These are phyloP conservation scores for Mastacembelus armatus DNA, from an alignment of 2,797 vertebrate species.

Conservation along the genomic window DNA sequence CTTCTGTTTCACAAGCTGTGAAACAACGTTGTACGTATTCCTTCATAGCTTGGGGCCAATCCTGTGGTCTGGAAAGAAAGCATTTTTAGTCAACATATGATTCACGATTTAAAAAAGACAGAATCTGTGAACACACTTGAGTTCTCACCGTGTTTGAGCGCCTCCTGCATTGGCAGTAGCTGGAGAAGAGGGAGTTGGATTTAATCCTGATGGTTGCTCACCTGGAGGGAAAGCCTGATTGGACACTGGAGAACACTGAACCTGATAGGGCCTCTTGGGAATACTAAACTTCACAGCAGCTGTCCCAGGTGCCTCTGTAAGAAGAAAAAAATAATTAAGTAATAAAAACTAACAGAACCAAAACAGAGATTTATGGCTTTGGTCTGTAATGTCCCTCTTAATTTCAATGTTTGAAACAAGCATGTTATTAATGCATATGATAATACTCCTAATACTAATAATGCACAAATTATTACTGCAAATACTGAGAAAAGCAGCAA, in stretches of 20 bases:
- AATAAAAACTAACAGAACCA: background rate
- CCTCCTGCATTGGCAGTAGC: constrained; percentile 56
- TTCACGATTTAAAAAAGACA: background rate
- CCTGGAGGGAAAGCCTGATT: constrained; percentile 82
- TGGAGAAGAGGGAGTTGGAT: constrained; percentile 64
- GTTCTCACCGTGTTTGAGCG: constrained; percentile 83
- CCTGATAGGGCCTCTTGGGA: constrained; percentile 87
- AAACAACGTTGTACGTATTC: constrained; percentile 96
- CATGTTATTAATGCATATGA: no score
- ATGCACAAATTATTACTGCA: no score
- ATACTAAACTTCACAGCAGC: constrained; percentile 92
- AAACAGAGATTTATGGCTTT: background rate
- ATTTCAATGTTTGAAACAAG: no score
- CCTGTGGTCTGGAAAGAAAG: constrained; percentile 84
- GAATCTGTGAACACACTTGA: background rate
- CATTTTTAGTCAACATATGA: constrained; percentile 1
- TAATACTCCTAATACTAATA: no score
- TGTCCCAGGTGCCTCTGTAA: constrained; percentile 88
- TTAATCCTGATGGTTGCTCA: constrained; percentile 81
- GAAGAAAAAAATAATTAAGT: background rate
- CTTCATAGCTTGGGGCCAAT: constrained; percentile 96
- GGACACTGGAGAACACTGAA: constrained; percentile 76
- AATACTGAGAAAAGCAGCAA: background rate
- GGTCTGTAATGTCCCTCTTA: background rate
- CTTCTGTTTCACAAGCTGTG: constrained; percentile 92